Percentiles rank a stretch among this genome's conserved stretches.
Conservation (phyloP, 2,888 invertebrate species). For the Graphium colonna region DNA sequence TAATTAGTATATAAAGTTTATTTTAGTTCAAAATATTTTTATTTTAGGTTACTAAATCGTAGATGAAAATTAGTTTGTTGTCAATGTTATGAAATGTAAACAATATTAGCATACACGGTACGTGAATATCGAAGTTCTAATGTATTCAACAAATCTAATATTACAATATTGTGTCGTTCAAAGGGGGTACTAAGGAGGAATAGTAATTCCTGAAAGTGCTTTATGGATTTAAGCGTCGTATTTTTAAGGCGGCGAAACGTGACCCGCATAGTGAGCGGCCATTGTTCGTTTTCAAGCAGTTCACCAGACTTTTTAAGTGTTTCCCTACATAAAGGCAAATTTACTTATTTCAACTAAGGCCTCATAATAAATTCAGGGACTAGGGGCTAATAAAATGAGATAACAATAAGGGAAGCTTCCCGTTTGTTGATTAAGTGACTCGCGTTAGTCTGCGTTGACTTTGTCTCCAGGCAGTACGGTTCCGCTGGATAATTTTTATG, state of each 20-base stretch:
- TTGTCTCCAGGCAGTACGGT: neutral
- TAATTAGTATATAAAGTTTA: no score
- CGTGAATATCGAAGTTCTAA: constrained; percentile 21
- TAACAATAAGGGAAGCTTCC: constrained; percentile 52
- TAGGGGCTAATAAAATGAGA: constrained; percentile 54
- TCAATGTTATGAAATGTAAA: no score
- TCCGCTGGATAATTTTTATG: neutral
- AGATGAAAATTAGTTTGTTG: no score
- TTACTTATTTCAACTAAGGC: constrained; percentile 69
- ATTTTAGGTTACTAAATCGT: no score
- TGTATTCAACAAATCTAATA: constrained; percentile 46
- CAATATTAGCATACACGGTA: neutral
- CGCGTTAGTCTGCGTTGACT: constrained; percentile 28
- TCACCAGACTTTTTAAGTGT: constrained; percentile 46
- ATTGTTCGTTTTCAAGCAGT: constrained; percentile 68
- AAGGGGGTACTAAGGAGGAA: constrained; percentile 65
- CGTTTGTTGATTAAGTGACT: constrained; percentile 55
- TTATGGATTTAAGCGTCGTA: constrained; percentile 74
- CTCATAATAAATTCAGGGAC: constrained; percentile 60
- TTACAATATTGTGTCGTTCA: constrained; percentile 61
- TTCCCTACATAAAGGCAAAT: constrained; percentile 63
- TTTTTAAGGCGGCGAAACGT: constrained; percentile 76
- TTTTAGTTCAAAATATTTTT: no score
- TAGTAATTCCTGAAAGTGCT: constrained; percentile 71
- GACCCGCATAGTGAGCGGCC: constrained; percentile 58